Base-by-base conservation (phyloP, 2,888 invertebrate species). In the Dusona sp. region DNA sequence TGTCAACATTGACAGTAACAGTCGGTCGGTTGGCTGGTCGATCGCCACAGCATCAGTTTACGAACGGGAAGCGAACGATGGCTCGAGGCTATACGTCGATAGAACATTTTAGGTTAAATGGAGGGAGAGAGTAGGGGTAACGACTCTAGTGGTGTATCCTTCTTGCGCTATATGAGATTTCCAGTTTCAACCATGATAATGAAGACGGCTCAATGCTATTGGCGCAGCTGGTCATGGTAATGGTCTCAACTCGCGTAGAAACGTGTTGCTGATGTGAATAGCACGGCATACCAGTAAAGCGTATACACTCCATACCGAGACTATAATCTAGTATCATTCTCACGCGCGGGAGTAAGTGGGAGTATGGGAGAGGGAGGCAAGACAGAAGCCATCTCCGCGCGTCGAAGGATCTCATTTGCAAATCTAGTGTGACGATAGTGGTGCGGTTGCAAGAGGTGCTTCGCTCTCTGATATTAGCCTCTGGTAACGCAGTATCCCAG, bases 341-440 rank as follows among this genome's bases (percentile, higher is more conserved):
- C 79, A 67, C 81, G 57, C 19, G 48, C 7, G 77, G 82, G 65
- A 74, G 75, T 29, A 16, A 7, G 25, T 25, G 57, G 25, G 11
- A 57, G 25, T 3, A 25, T 11, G 25, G 72, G 54, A 72, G 25
- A 48, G 67, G 48, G 54, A 51, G 75, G 29, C 73, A 61, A 51
- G 65, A 78, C 36, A n/a, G 70, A 57, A 68, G 61, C 68, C 25
- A 54, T 67, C 74, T 61, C 29, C 61, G 61, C 61, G 78, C 73
- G 74, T 78, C 74, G 85, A 85, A 85, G 82, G 79, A 85, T 85
- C 87, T 87, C 87, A 84, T 85, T 87, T 87, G 84, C 84, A 87
- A 81, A 85, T 85, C 85, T 83, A 85, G 83, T 85, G 83, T 85
- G 83, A 83, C 83, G 83, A 85, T 83, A 79, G 83, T 83, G 64